These are phyloP conservation scores for Muscicapa adusta DNA, from an alignment of 2,113 vertebrate species.

Conservation along the genomic window DNA sequence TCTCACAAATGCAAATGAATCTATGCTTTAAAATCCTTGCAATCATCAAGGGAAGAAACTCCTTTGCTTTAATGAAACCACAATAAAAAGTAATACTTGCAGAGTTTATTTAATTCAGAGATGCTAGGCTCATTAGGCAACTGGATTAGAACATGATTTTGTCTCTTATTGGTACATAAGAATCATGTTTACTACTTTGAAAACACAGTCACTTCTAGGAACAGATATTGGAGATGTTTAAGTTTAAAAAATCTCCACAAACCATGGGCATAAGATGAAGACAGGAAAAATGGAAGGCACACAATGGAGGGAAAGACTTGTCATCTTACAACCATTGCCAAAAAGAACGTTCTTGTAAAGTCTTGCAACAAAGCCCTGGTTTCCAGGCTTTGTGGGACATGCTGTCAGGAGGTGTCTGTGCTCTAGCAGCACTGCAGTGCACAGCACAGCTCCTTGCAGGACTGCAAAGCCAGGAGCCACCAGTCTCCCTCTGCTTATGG, in stretches of 20 bases:
- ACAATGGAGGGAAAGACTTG: not conserved
- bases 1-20: not conserved
- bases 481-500: not conserved
- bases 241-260: not conserved
- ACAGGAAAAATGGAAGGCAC: not conserved
- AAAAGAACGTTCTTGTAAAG: not conserved
- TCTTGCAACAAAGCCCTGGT: not conserved
- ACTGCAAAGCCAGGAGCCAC: not conserved
- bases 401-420: not conserved
- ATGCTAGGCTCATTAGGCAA: not conserved
- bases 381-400: not conserved
- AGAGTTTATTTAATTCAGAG: conserved; percentile 39
- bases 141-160: not conserved
- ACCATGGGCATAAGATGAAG: not conserved
- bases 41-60: not conserved
- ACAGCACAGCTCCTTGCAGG: not conserved
- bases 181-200: not conserved
- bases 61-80: conserved; percentile 25
- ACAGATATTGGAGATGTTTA: not conserved
- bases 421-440: not conserved
- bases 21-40: not conserved
- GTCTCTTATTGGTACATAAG: not conserved
- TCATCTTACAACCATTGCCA: not conserved
- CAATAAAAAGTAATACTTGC: conserved; percentile 36
- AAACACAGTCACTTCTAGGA: not conserved